A percentile compares a stretch with the other conserved stretches of the same genome.
Conservation (phyloP, 2,113 vertebrate genomes). For the Lophius piscatorius region DNA sequence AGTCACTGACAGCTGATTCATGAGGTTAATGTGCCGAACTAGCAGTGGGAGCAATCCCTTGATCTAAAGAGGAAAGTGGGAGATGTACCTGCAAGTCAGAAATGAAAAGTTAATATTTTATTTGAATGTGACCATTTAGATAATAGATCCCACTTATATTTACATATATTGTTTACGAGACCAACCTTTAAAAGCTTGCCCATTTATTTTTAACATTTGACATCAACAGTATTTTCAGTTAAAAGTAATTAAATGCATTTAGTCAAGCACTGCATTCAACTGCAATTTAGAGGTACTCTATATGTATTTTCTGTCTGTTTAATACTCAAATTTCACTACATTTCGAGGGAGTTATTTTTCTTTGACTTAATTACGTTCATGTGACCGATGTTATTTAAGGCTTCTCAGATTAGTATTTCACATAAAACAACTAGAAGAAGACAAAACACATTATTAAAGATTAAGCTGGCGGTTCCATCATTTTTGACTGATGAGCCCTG, state of each 20-base stretch:
- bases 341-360: not conserved
- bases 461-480: not conserved
- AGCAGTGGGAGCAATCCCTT: conserved; percentile 44
- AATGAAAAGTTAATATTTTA: conserved; percentile 29
- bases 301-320: not conserved
- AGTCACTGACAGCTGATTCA: conserved; percentile 82
- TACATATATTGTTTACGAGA: not conserved
- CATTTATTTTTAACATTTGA: too few relatives aligned
- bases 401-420: not conserved
- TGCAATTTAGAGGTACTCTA: not conserved
- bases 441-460: not conserved
- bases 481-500: not conserved
- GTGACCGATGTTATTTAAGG: not conserved
- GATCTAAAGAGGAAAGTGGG: conserved; percentile 34
- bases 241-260: not conserved
- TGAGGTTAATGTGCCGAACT: conserved; percentile 89
- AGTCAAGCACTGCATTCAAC: not conserved
- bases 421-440: not conserved
- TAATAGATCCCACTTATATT: conserved; percentile 8
- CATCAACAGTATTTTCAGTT: too few relatives aligned
- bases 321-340: not conserved
- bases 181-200: too few relatives aligned
- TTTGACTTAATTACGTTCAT: not conserved
- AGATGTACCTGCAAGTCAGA: conserved; percentile 26
- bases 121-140: conserved; percentile 15